These are phyloP conservation scores for Tenebrio molitor DNA, from an alignment of 1,140 invertebrate species.

Conservation along the genomic window DNA sequence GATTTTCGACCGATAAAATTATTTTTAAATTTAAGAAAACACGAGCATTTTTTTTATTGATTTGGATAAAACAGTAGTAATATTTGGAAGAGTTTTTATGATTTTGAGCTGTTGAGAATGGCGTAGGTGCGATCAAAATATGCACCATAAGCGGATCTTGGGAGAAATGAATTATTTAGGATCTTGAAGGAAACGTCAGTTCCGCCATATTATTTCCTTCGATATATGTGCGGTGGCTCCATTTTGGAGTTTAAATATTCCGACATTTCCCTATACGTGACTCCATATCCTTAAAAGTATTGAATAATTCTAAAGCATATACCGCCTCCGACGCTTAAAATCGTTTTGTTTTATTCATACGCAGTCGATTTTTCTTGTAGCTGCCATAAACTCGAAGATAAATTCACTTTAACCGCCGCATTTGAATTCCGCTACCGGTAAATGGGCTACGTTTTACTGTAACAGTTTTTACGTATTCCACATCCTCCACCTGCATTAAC, in stretches of 20 bases:
- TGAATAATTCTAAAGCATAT: conserved; percentile 59
- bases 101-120: too few relatives aligned
- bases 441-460: conserved; percentile 50
- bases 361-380: conserved; percentile 58
- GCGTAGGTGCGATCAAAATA: neutral
- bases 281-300: conserved; percentile 61
- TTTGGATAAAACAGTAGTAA: too few relatives aligned
- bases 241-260: conserved; percentile 58
- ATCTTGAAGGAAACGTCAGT: conserved; percentile 46
- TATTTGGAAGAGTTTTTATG: too few relatives aligned
- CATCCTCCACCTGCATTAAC: conserved; percentile 46
- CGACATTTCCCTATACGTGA: conserved; percentile 60
- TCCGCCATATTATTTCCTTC: conserved; percentile 52
- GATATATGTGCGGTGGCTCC: conserved; percentile 50
- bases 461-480: conserved; percentile 38
- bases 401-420: conserved; percentile 55
- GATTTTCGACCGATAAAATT: too few relatives aligned
- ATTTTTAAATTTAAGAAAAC: too few relatives aligned
- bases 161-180: conserved; percentile 14
- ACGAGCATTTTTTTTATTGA: too few relatives aligned
- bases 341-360: conserved; percentile 62
- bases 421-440: conserved; percentile 53
- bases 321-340: conserved; percentile 57
- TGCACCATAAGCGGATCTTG: too few relatives aligned
- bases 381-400: conserved; percentile 58